Evolutionary conservation across 2,888 invertebrate species (phyloP), one percentile per base, ranked within the genome.

Genomic region (Idaea biselata): DNA sequence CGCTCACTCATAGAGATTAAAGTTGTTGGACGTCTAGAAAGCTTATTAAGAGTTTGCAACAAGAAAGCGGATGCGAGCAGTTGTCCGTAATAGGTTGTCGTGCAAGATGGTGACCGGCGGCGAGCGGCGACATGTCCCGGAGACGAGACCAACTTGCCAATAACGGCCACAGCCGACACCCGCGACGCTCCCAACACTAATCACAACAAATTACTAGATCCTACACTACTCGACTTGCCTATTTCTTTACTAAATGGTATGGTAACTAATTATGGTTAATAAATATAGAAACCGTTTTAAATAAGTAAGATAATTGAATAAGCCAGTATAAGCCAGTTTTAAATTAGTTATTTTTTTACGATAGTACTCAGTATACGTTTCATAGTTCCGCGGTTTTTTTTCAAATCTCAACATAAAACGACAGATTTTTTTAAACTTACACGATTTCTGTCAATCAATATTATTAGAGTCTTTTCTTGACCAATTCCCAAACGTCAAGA

Each of bases 71-170:
- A 73, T 70, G 75, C 74, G 81, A 84, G 84, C 87, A 89, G 85
- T 89, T 87, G 86, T 78, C 76, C 77, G 83, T 90, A 91, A 91
- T 90, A 87, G 89, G 86, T 86, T 87, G 86, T 88, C 79, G 80
- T 72, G 84, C 91, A 91, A 90, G 89, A 91, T 90, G 89, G 89
- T 84, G 87, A 82, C 86, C 80, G 77, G 70, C 74, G 89, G 89
- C 84, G 87, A 82, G 86, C 80, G 77, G 70, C 74, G 73, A 80
- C 83, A 75, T 80, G 83, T 78, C 82, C 55, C 82, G 82, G 80
- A 76, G 75, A 82, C 80, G 80, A 44, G 14, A 78, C 83, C 79
- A 89, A 90, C 83, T 91, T 90, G 85, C 87, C 88, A 89, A 91
- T 90, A 90, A 86, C 82, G 81, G 74, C 74, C 88, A 86, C 16